Conservation (phyloP, 2,797 vertebrate species). For the Semotilus atromaculatus region DNA sequence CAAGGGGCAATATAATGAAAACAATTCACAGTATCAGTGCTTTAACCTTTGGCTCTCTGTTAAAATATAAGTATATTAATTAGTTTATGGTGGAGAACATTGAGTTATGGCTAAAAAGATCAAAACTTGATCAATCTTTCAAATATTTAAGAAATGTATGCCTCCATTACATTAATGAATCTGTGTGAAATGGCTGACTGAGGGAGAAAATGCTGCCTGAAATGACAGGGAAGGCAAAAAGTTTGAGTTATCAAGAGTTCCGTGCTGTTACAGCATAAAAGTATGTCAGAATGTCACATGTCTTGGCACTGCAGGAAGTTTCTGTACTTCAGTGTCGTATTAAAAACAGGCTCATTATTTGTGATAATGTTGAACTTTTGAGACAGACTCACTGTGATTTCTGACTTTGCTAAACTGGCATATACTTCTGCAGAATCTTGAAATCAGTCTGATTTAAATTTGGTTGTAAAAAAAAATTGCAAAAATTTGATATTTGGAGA, state of each 20-base stretch:
- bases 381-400: neutral
- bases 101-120: slow-evolving; percentile 43
- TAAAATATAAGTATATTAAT: slow-evolving; percentile 56
- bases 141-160: slow-evolving; percentile 41
- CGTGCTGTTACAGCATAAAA: slow-evolving; percentile 35
- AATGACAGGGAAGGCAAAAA: slow-evolving; percentile 25
- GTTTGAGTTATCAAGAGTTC: slow-evolving; percentile 5
- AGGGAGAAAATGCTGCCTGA: slow-evolving; percentile 9
- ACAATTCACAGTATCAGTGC: slow-evolving; percentile 12
- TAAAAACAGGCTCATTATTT: neutral
- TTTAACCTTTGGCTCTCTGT: slow-evolving; percentile 28
- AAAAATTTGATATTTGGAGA: neutral
- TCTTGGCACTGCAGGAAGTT: neutral
- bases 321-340: neutral
- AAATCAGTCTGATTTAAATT: neutral
- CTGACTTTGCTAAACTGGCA: neutral
- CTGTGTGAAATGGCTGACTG: slow-evolving; percentile 43
- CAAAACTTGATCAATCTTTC: slow-evolving; percentile 43
- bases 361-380: neutral
- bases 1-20: slow-evolving; percentile 28
- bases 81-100: slow-evolving; percentile 35
- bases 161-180: slow-evolving; percentile 51
- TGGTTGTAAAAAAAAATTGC: neutral
- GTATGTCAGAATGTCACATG: slow-evolving; percentile 23
- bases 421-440: neutral